A percentile compares a stretch with the other conserved stretches of the same genome.
Conservation (phyloP, 2,797 vertebrate species). For the Pipistrellus pipistrellus region DNA sequence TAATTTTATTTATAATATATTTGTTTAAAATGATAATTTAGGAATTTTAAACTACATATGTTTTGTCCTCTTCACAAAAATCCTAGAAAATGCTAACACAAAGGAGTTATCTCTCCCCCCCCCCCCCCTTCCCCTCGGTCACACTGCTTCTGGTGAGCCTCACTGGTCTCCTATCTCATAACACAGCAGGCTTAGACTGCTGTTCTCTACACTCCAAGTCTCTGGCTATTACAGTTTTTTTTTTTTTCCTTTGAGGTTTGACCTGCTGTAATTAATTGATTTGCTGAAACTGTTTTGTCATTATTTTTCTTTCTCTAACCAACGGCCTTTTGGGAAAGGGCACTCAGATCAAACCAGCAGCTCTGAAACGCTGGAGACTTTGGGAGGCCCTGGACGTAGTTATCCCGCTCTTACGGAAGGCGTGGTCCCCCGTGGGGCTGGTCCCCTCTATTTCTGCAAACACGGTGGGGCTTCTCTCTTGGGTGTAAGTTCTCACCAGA, state of each 20-base stretch:
- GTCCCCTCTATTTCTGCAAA: not conserved
- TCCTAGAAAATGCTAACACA: too few species aligned
- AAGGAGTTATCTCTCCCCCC: too few species aligned
- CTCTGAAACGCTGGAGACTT: not conserved
- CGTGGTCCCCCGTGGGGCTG: accelerated
- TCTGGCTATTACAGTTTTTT: not conserved
- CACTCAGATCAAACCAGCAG: not conserved
- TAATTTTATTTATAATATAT: too few species aligned
- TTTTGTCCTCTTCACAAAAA: too few species aligned
- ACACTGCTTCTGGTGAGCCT: too few species aligned
- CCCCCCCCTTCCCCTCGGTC: too few species aligned
- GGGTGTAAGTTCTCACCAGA: not conserved
- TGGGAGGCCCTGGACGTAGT: not conserved
- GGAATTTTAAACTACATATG: too few species aligned
- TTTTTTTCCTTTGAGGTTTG: not conserved
- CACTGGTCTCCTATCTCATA: not conserved
- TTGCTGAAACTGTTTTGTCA: not conserved
- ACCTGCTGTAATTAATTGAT: not conserved
- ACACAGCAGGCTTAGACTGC: not conserved
- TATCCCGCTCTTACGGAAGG: too few species aligned
- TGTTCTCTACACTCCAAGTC: not conserved
- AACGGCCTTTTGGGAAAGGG: not conserved
- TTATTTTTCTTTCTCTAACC: not conserved
- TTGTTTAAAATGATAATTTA: too few species aligned
- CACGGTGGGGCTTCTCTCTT: not conserved